phyloP scores from a whole-genome alignment of 2,888 invertebrate species.

The Camponotus fellah region DNA sequence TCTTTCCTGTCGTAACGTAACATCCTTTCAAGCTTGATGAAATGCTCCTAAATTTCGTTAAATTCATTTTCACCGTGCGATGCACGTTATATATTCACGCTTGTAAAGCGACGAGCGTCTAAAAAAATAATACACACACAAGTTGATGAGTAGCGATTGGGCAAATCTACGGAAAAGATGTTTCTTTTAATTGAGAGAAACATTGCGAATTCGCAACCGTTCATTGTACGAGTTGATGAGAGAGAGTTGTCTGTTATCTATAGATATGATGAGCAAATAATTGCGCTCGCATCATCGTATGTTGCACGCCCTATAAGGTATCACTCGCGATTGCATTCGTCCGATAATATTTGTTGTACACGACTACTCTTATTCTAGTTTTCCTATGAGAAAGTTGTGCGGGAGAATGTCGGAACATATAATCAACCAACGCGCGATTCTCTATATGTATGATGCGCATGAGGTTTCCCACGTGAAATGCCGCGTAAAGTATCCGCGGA shows the following conservation, averaged over 20 bases:
- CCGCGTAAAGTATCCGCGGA: slow-evolving; percentile 31
- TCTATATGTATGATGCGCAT: slow-evolving; percentile 42
- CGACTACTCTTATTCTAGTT: slow-evolving; percentile 49
- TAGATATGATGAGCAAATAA: slow-evolving; percentile 41
- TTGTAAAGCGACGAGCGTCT: background rate
- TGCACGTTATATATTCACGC: background rate
- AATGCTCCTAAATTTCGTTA: slow-evolving; percentile 12
- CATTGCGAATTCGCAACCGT: slow-evolving; percentile 29
- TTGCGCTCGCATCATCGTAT: slow-evolving; percentile 21
- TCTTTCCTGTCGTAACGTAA: slow-evolving; percentile 25
- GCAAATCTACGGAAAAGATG: slow-evolving; percentile 43
- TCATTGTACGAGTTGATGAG: slow-evolving; percentile 47
- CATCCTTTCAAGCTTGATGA: slow-evolving; percentile 29
- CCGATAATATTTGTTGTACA: slow-evolving; percentile 53
- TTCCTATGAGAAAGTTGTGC: slow-evolving; percentile 59
- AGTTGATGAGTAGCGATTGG: slow-evolving; percentile 27
- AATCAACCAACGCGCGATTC: slow-evolving; percentile 47
- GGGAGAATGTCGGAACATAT: slow-evolving; percentile 46
- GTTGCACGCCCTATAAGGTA: slow-evolving; percentile 44
- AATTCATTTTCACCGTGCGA: background rate
- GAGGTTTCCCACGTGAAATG: slow-evolving; percentile 60
- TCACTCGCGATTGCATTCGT: slow-evolving; percentile 44
- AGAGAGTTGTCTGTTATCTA: background rate
- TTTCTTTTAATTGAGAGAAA: slow-evolving; percentile 50
- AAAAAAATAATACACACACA: slow-evolving; percentile 20